A percentile compares a stretch with the other conserved stretches of the same genome.
These are phyloP conservation scores for Tympanuchus pallidicinctus DNA, from an alignment of 2,113 vertebrate genomes.

Conservation along the genomic window DNA sequence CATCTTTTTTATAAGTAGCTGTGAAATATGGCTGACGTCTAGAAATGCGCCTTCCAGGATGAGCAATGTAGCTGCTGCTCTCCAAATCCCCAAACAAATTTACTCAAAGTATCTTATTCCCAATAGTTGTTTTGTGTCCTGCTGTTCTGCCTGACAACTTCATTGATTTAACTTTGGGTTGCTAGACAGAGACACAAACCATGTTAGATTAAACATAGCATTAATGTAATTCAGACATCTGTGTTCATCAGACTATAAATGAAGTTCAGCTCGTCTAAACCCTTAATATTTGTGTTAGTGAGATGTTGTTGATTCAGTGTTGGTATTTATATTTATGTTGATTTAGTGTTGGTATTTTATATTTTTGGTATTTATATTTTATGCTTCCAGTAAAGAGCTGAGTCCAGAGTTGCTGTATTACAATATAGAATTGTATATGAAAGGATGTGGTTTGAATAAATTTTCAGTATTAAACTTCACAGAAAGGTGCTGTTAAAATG, in stretches of 20 bases:
- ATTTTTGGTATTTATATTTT: neutral
- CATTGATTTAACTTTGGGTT: neutral
- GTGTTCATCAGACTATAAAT: neutral
- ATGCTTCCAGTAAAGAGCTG: neutral
- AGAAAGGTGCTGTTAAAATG: neutral
- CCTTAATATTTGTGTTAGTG: neutral
- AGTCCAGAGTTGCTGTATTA: neutral
- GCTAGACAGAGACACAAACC: neutral
- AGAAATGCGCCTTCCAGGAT: neutral
- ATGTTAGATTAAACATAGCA: neutral
- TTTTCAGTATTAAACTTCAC: neutral
- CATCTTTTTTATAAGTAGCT: neutral
- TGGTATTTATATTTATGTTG: neutral
- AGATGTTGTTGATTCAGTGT: neutral
- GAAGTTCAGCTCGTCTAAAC: neutral
- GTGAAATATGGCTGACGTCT: neutral
- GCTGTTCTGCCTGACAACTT: neutral
- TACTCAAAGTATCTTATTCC: neutral
- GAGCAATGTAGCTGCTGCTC: neutral
- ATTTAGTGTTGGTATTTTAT: neutral
- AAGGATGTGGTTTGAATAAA: neutral
- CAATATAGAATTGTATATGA: neutral
- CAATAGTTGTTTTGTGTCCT: neutral
- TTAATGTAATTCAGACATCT: neutral
- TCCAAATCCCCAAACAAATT: neutral